phyloP scores from a whole-genome alignment of 2,888 invertebrate species.

The Aricia artaxerxes region DNA sequence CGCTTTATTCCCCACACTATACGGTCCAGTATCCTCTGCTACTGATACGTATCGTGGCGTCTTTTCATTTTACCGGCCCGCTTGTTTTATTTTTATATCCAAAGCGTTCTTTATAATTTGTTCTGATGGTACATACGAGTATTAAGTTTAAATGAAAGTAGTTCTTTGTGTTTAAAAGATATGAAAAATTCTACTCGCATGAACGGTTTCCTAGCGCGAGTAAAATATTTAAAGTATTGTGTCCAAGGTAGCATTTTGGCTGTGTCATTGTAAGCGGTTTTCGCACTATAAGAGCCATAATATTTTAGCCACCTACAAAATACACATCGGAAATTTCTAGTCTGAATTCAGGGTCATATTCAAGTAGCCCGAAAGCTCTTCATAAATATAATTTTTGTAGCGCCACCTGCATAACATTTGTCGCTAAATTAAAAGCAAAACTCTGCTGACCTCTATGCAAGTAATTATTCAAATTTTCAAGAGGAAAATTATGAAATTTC shows the following conservation, averaged over 20 bases:
- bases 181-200: not conserved
- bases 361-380: not conserved
- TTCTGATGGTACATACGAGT: not conserved
- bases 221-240: not conserved
- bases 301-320: not conserved
- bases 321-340: not conserved
- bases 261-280: not conserved
- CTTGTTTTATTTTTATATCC: conserved; percentile 33
- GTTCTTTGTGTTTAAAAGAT: not conserved
- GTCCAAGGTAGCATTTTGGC: not conserved
- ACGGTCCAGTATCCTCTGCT: not conserved
- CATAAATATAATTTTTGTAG: not conserved
- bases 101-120: conserved; percentile 8
- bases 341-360: not conserved
- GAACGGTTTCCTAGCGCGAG: not conserved
- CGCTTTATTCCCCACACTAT: not conserved
- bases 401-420: not conserved
- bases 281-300: not conserved
- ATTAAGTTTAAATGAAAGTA: not conserved
- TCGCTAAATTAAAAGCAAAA: conserved; percentile 17
- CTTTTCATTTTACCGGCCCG: conserved; percentile 17
- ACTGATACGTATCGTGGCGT: not conserved
- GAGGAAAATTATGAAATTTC: conserved; percentile 13
- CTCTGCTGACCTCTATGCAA: conserved; percentile 33
- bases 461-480: conserved; percentile 35